Conservation (phyloP, 1,140 invertebrate species). For the Cydia fagiglandana region DNA sequence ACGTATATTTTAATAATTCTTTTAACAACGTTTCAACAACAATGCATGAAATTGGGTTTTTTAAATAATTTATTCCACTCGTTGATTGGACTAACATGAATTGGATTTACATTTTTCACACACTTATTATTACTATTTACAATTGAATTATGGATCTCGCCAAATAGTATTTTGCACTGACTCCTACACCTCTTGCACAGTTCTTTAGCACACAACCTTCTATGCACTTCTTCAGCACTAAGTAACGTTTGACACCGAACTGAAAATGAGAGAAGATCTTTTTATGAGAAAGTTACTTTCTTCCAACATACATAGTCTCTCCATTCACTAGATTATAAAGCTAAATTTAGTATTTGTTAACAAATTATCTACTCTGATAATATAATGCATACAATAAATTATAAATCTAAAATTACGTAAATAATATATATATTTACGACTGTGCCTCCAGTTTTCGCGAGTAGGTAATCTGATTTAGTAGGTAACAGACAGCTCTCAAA, state of each 20-base stretch:
- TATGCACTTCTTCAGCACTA: slow-evolving; percentile 68
- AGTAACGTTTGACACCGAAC: slow-evolving; percentile 3
- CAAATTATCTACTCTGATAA: no score
- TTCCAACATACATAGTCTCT: background rate
- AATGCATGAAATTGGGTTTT: background rate
- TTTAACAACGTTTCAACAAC: background rate
- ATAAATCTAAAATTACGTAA: no score
- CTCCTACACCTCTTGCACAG: slow-evolving; percentile 57
- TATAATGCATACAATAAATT: no score
- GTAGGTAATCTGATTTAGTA: no score
- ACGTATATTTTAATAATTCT: background rate
- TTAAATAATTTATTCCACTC: background rate
- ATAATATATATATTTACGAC: no score
- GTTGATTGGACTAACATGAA: slow-evolving; percentile 5
- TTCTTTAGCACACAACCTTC: slow-evolving; percentile 71
- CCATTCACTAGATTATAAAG: background rate
- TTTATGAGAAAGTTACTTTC: background rate
- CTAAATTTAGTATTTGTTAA: background rate
- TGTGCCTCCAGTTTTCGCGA: no score
- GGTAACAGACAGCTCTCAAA: no score
- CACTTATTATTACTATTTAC: background rate
- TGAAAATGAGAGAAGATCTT: background rate
- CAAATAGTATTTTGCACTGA: slow-evolving; percentile 62
- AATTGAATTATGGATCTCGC: slow-evolving; percentile 64
- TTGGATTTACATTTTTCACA: background rate